Conservation (phyloP, 2,113 vertebrate genomes). For the Strix uralensis region DNA sequence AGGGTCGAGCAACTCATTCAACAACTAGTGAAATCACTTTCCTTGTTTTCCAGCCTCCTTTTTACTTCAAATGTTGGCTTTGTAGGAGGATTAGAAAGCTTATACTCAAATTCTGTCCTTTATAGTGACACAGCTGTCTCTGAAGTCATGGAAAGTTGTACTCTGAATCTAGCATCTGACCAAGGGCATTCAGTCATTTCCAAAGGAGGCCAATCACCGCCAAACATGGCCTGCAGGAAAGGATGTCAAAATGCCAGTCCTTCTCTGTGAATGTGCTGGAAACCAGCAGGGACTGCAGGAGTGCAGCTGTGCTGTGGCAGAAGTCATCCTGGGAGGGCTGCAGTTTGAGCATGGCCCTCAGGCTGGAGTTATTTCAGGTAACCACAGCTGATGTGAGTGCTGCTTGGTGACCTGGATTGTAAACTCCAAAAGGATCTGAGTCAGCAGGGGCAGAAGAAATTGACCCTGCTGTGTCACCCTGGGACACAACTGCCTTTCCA, state of each 20-base stretch:
- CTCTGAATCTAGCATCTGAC: background rate
- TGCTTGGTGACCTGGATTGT: background rate
- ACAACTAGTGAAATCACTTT: background rate
- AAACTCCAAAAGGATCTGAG: background rate
- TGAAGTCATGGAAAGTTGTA: conserved; percentile 10
- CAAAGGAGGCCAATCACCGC: background rate
- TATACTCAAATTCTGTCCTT: background rate
- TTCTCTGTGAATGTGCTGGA: background rate
- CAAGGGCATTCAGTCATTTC: background rate
- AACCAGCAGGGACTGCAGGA: background rate
- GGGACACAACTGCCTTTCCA: background rate
- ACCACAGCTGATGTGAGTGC: background rate
- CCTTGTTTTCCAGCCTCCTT: background rate
- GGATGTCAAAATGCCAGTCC: background rate
- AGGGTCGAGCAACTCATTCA: background rate
- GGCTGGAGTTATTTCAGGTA: background rate
- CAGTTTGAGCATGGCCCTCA: background rate
- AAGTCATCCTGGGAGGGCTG: background rate
- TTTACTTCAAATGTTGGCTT: background rate
- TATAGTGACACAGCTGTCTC: background rate
- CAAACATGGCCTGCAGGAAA: background rate
- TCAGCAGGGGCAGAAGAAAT: background rate
- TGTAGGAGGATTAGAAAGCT: background rate
- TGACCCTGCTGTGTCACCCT: background rate
- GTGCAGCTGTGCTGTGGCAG: background rate